Conservation (phyloP, 2,113 vertebrate genomes). For the Eptatretus burgeri region DNA sequence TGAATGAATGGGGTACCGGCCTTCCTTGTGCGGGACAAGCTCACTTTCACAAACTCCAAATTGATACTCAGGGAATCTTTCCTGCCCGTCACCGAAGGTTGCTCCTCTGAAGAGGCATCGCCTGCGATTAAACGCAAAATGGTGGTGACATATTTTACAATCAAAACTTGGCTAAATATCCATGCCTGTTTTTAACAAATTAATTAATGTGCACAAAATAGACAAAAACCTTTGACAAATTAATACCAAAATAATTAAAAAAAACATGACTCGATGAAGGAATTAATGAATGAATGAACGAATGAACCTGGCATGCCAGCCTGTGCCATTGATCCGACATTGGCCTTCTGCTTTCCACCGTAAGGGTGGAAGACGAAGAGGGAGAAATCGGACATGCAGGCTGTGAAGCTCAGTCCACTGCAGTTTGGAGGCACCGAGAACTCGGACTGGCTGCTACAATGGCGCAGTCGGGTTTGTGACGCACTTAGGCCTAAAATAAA, state of each 20-base stretch:
- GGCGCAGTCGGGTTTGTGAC: constrained; percentile 29
- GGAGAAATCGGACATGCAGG: constrained; percentile 95
- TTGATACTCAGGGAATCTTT: constrained; percentile 96
- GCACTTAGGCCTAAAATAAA: too few relatives aligned
- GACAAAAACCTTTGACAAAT: too few relatives aligned
- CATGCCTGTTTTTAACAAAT: too few relatives aligned
- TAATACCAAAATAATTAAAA: too few relatives aligned
- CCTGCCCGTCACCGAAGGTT: constrained; percentile 69
- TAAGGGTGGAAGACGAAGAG: constrained; percentile 92
- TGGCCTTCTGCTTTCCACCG: constrained; percentile 71
- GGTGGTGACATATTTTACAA: too few relatives aligned
- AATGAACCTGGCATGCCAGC: neutral
- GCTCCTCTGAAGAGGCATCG: constrained; percentile 26
- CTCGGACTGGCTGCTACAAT: constrained; percentile 88
- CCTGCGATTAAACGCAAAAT: constrained; percentile 2
- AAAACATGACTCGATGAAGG: too few relatives aligned
- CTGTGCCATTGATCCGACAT: constrained; percentile 26
- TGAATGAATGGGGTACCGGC: constrained; percentile 56
- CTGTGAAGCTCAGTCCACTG: constrained; percentile 82
- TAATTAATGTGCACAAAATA: too few relatives aligned
- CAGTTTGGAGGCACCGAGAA: constrained; percentile 23
- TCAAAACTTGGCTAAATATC: too few relatives aligned
- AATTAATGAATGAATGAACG: too few relatives aligned
- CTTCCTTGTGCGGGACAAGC: constrained; percentile 62
- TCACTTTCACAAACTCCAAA: constrained; percentile 94